Evolutionary conservation across 1,140 invertebrate genomes (phyloP), one percentile per base, ranked within the genome.

Genomic region (Gryllus bimaculatus): DNA sequence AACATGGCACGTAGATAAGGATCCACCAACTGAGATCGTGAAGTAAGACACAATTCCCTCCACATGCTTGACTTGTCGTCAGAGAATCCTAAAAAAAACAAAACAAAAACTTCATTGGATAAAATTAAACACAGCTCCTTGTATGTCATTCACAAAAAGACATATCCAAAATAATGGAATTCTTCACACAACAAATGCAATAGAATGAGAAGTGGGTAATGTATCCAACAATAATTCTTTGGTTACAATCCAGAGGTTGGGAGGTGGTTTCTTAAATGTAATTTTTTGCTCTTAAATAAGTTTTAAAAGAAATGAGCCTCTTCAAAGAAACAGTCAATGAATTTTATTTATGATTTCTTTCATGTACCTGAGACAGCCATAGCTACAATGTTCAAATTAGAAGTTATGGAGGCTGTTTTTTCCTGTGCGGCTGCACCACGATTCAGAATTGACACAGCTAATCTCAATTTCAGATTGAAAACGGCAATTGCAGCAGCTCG

Each of bases 1-100:
- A 98, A 98, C 82, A 97, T 93, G 4, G 95, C 95, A 83, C 95
- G 89, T 54, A 99, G 89, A 87, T 98, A 97, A 4, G 96, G 94
- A 89, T 98, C 93, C 8, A 89, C 89, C 39, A 98, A 88, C 83
- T 93, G 91, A 81, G 88, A 87, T 80, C 90, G 89, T 6, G 94
- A 90, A 66, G 87, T 88, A 1, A 88, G 87, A 83, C 95, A 96
- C 81, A 92, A 92, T 87, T 93, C 93, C 79, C 90, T 87, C 94
- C 95, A 98, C 83, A 96, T 88, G 5, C 92, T 91, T 82, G 90
- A 92, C 84, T 90, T 89, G 83, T 96, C 93, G 81, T 95, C 93
- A 73, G 92, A 93, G 87, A 93, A 96, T 39, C 94, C 95, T 66
- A 66, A 13, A 18, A 66, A 66, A 66, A 66, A 66, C 2, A 66